A percentile compares a stretch with the other conserved stretches of the same genome.
phyloP scores from a whole-genome alignment of 1,140 invertebrate genomes.

The Drosophila azteca region DNA sequence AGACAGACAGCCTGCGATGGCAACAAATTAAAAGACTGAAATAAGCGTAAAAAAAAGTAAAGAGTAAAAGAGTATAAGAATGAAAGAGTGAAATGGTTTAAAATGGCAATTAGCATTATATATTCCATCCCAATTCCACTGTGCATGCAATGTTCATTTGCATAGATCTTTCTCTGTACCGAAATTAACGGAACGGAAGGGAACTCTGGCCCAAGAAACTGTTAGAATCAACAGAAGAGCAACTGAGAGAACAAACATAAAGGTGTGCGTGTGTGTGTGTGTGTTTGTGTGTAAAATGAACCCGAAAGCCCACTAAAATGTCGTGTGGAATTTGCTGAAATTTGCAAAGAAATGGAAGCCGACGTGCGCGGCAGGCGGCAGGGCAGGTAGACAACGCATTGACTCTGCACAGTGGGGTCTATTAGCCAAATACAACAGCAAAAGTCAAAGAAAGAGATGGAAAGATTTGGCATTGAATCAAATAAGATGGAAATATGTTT shows the following conservation, averaged over 20 bases:
- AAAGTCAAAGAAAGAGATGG: not conserved
- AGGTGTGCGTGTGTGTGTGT: no score
- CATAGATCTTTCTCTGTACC: slow-evolving; percentile 14
- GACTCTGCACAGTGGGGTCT: slow-evolving; percentile 27
- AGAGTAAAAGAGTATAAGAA: slow-evolving; percentile 7
- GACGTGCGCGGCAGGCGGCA: slow-evolving; percentile 17
- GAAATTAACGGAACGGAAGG: slow-evolving; percentile 5
- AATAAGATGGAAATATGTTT: no score
- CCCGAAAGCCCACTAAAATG: slow-evolving; percentile 42
- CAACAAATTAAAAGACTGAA: slow-evolving; percentile 48
- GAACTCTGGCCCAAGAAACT: slow-evolving; percentile 32
- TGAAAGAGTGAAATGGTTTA: not conserved
- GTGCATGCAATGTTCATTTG: slow-evolving; percentile 45
- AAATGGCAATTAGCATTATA: slow-evolving; percentile 41
- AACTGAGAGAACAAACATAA: not conserved
- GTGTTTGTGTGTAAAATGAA: slow-evolving; percentile 45
- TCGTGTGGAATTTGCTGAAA: slow-evolving; percentile 75
- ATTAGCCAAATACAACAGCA: not conserved
- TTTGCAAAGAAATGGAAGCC: slow-evolving; percentile 52
- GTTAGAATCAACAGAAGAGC: slow-evolving; percentile 1
- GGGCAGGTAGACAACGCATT: slow-evolving; percentile 41
- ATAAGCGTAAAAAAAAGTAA: slow-evolving; percentile 39
- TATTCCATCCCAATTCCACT: not conserved
- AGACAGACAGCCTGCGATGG: slow-evolving; percentile 9
- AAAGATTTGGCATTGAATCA: no score